phyloP scores from a whole-genome alignment of 2,797 vertebrate species.

The Pangasius djambal region DNA sequence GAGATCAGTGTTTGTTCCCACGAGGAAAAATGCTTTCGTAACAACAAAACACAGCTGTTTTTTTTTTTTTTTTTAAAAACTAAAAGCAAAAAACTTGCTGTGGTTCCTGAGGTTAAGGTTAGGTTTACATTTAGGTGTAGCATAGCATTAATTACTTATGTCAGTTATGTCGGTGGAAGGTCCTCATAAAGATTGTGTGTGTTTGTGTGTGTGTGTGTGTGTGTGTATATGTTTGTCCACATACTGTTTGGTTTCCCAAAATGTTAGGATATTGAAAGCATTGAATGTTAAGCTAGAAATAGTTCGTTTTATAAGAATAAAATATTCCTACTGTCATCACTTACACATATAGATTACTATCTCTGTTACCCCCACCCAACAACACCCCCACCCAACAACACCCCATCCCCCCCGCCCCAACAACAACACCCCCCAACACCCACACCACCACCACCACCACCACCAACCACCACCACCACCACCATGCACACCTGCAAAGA shows the following conservation, averaged over 20 bases:
- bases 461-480: too few relatives aligned
- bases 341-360: too few relatives aligned
- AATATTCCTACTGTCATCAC: background rate
- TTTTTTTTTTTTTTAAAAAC: background rate
- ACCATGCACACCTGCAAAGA: conserved; percentile 37
- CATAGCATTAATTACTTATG: background rate
- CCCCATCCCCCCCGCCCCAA: too few relatives aligned
- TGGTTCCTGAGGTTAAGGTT: background rate
- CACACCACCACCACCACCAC: too few relatives aligned
- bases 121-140: background rate
- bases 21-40: background rate
- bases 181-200: background rate
- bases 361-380: background rate
- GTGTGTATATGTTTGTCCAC: background rate
- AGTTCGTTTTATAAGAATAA: background rate
- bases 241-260: background rate
- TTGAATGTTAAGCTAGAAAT: background rate
- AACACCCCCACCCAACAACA: background rate
- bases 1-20: conserved; percentile 29
- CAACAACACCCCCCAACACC: too few relatives aligned
- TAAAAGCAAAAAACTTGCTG: background rate
- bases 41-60: background rate
- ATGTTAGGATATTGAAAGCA: background rate
- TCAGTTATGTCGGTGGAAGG: background rate
- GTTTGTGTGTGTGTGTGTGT: too few relatives aligned